phyloP scores from a whole-genome alignment of 2,888 invertebrate genomes.

The Thecophora atra region DNA sequence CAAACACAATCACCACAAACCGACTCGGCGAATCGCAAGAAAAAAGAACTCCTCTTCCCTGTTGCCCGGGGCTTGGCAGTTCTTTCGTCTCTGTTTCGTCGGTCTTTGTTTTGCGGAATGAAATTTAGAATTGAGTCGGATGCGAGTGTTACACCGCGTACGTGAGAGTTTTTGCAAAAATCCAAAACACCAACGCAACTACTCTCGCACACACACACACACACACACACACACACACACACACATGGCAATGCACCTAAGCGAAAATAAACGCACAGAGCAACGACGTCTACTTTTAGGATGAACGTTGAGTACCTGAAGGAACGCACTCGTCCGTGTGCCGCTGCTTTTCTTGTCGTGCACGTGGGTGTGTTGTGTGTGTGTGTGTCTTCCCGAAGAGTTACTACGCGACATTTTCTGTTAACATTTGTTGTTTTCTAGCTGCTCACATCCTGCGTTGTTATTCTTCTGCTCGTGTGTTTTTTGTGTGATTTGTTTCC shows the following conservation, averaged over 20 bases:
- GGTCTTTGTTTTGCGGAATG: background rate
- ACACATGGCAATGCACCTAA: too few species aligned
- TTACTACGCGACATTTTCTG: slow-evolving; percentile 18
- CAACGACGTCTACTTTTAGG: background rate
- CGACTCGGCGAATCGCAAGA: background rate
- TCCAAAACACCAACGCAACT: slow-evolving; percentile 20
- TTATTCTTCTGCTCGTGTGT: background rate
- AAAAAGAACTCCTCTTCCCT: background rate
- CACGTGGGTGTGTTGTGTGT: background rate
- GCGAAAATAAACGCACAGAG: too few species aligned
- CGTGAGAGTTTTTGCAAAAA: slow-evolving; percentile 29
- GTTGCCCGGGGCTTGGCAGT: background rate
- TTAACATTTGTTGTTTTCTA: slow-evolving; percentile 9
- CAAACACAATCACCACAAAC: slow-evolving; percentile 18
- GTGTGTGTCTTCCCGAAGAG: background rate
- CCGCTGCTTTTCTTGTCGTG: background rate
- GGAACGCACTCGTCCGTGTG: background rate
- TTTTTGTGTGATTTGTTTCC: background rate
- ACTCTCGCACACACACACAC: background rate
- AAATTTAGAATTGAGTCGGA: slow-evolving; percentile 22
- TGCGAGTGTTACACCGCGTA: slow-evolving; percentile 33
- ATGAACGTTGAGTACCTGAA: background rate
- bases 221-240: background rate
- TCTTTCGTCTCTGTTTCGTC: background rate
- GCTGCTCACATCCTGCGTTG: background rate